Conservation (phyloP, 2,888 invertebrate genomes). For the Dasypogon diadema region DNA sequence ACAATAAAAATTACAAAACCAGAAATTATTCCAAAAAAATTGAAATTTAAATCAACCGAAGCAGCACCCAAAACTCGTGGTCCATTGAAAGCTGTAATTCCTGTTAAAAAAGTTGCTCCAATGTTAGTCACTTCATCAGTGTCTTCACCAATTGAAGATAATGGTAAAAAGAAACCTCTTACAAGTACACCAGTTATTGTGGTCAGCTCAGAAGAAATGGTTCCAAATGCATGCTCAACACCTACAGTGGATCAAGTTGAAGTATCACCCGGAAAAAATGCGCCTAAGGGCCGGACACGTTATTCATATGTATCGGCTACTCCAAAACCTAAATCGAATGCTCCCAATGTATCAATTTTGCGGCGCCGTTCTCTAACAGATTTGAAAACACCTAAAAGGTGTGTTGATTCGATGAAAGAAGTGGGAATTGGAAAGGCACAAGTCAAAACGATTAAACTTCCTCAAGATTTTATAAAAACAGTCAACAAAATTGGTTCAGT, state of each 20-base stretch:
- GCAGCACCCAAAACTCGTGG: slow-evolving; percentile 13
- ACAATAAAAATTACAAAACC: background rate
- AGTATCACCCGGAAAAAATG: slow-evolving; percentile 12
- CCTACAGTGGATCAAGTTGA: background rate
- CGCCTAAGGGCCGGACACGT: background rate
- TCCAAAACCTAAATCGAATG: slow-evolving; percentile 49
- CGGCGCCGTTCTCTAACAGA: slow-evolving; percentile 41
- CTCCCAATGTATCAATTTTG: background rate
- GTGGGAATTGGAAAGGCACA: background rate
- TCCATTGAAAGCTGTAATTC: slow-evolving; percentile 52
- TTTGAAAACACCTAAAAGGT: slow-evolving; percentile 33
- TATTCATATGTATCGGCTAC: slow-evolving; percentile 51
- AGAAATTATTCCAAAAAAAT: slow-evolving; percentile 38
- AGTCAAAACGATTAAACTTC: background rate
- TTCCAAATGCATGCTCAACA: slow-evolving; percentile 38
- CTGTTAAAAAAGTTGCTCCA: slow-evolving; percentile 49
- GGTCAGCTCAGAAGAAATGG: background rate
- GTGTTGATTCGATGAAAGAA: background rate
- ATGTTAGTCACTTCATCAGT: slow-evolving; percentile 35
- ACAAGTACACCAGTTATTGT: slow-evolving; percentile 48
- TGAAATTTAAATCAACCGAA: slow-evolving; percentile 28
- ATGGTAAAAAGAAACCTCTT: background rate
- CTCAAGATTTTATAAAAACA: background rate
- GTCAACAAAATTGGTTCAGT: background rate
- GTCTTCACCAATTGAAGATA: slow-evolving; percentile 21